Evolutionary conservation across 2,888 invertebrate genomes (phyloP).

Genomic region (Cheilosia scutellata): DNA sequence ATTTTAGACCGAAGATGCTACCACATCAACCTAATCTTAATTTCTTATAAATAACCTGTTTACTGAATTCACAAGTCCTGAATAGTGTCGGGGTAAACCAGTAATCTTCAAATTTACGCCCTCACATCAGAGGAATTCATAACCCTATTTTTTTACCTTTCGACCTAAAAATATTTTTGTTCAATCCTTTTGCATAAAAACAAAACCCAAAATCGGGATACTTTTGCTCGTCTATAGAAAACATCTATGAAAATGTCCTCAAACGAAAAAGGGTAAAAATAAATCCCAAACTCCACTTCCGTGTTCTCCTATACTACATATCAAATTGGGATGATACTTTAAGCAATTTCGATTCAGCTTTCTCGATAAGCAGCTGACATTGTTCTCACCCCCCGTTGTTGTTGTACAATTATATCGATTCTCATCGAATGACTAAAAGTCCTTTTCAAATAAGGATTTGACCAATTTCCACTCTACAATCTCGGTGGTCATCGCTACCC

Average conservation of each 20-base stretch:
- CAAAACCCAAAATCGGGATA: neutral
- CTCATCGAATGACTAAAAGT: neutral
- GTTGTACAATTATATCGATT: neutral
- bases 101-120: too few relatives aligned
- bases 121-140: too few relatives aligned
- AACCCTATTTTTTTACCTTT: too few relatives aligned
- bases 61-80: too few relatives aligned
- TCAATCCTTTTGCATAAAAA: neutral
- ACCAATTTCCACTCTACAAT: conserved; percentile 49
- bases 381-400: neutral
- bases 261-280: conserved; percentile 6
- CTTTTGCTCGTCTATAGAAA: neutral
- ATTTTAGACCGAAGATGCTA: too few relatives aligned
- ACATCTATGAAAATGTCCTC: conserved; percentile 27
- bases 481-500: conserved; percentile 26
- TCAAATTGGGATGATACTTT: conserved; percentile 22
- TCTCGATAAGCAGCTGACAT: conserved; percentile 20
- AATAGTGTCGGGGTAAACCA: too few relatives aligned
- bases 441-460: conserved; percentile 41
- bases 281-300: neutral
- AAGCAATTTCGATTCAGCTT: conserved; percentile 33
- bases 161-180: too few relatives aligned
- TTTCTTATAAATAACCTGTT: too few relatives aligned
- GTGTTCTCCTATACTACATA: conserved; percentile 10
- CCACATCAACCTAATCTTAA: too few relatives aligned